phyloP scores from a whole-genome alignment of 30 jellyfish, hydroid and myxozoan species.

The Cassiopea andromeda region DNA sequence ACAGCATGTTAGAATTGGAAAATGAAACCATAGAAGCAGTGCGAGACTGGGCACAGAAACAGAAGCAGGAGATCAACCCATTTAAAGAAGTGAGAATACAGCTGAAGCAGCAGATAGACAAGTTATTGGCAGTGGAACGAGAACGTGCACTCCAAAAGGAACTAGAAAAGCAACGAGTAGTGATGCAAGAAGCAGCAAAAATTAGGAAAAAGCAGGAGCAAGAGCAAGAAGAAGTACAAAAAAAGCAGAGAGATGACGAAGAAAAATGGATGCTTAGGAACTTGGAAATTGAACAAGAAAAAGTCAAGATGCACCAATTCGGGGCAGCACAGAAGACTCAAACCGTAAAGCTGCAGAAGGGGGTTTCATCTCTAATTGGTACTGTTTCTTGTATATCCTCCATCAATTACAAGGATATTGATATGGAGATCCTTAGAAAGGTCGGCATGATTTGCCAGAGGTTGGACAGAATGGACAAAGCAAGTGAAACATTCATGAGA shows the following conservation, averaged over 20 bases:
- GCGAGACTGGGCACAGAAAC: constrained; percentile 17
- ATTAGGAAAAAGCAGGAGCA: not conserved
- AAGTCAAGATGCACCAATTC: constrained; percentile 18
- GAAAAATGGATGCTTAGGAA: constrained; percentile 36
- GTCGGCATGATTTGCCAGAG: not conserved
- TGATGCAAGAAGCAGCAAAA: not conserved
- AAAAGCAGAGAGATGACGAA: not conserved
- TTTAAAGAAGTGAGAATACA: constrained; percentile 1
- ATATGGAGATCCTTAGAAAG: constrained; percentile 14
- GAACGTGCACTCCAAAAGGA: not conserved
- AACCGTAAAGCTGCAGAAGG: constrained; percentile 79
- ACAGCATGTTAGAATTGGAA: not conserved
- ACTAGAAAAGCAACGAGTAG: constrained; percentile 2
- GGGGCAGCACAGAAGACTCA: constrained; percentile 11
- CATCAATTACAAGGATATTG: constrained; percentile 4
- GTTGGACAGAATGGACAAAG: not conserved
- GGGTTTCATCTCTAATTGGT: constrained; percentile 32
- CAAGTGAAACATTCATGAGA: not conserved
- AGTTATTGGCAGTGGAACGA: not conserved
- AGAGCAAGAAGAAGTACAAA: not conserved
- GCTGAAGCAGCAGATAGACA: not conserved
- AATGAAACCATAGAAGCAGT: constrained; percentile 25
- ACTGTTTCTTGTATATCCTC: constrained; percentile 26
- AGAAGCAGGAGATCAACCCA: constrained; percentile 39
- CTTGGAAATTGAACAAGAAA: not conserved